Evolutionary conservation across 2,888 invertebrate genomes (phyloP), one percentile per base, ranked within the genome.

Genomic region (Callosobruchus maculatus): DNA sequence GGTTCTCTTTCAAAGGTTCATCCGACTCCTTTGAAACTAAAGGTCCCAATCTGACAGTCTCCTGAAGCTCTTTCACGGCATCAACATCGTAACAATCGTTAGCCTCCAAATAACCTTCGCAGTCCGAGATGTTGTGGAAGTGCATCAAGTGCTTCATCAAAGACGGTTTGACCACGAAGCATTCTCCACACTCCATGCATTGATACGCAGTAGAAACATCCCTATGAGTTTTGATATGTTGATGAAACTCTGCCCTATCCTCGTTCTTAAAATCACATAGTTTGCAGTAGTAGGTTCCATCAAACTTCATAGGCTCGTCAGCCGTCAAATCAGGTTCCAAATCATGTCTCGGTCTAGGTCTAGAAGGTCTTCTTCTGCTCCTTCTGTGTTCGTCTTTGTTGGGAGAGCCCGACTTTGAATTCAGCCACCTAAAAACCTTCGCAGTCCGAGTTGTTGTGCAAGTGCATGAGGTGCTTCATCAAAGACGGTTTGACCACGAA

Each of bases 111-210:
- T 94, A 94, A 22, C 86, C 85, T 9, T 91, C 89, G 49, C 89
- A 88, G 85, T 94, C 89, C 21, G 87, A 85, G 74, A 95, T 90
- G 73, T 90, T 89, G 84, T 95, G 95, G 77, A 90, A 91, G 79
- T 93, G 88, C 76, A 92, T 88, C 73, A 95, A 86, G 87, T 95
- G 95, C 84, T 92, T 93, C 68, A 90, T 89, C 78, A 95, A 89
- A 20, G 94, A 92, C 0, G 93, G 91, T 77, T 92, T 91, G 0
- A 93, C 94, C 20, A 92, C 91, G 85, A 95, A 95, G 83, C 93
- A 92, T 80, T 92, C 90, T 0, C 94, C 95, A 85, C 95, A 95
- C 85, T 95, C 95, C 85, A 92, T 89, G 82, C 95, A 95, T 83
- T 91, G 91, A 83, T 90, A 91, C n/a, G 90, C 88, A 82, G 90